Percentiles rank a stretch among this genome's conserved stretches.
These are phyloP conservation scores for Chaunax sp. DNA, from an alignment of 2,797 vertebrate genomes.

Conservation along the genomic window DNA sequence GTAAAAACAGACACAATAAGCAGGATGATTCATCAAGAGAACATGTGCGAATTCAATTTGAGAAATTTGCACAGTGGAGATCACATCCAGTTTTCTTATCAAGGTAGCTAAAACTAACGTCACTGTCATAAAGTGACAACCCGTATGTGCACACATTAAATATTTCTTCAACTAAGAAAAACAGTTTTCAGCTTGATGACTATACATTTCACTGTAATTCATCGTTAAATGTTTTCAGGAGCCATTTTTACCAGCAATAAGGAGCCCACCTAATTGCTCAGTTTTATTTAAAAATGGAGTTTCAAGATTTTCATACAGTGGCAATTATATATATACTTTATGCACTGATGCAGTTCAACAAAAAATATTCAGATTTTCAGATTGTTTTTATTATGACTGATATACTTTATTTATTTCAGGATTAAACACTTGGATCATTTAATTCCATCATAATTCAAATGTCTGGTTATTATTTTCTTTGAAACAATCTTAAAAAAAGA, in stretches of 20 bases:
- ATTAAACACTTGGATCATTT: background rate
- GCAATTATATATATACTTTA: background rate
- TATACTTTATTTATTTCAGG: background rate
- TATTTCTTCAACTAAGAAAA: slow-evolving; percentile 3
- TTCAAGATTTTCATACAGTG: background rate
- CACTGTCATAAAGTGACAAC: background rate
- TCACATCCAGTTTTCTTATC: slow-evolving; percentile 11
- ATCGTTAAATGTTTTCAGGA: background rate
- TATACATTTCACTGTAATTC: background rate
- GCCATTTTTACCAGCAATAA: background rate
- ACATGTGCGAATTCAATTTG: background rate
- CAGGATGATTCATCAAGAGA: background rate
- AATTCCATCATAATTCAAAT: background rate
- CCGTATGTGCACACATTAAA: background rate
- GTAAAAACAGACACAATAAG: background rate
- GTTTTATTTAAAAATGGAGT: background rate
- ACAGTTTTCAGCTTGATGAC: slow-evolving; percentile 6
- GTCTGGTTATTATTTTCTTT: background rate
- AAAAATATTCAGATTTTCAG: background rate
- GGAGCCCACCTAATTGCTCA: background rate
- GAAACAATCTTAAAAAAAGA: background rate
- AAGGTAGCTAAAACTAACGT: background rate
- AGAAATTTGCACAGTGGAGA: too few relatives aligned
- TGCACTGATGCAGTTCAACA: background rate
- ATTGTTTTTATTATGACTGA: slow-evolving; percentile 2